These are phyloP conservation scores for Himantopus leucocephalus DNA, from an alignment of 2,113 vertebrate genomes.

Conservation along the genomic window DNA sequence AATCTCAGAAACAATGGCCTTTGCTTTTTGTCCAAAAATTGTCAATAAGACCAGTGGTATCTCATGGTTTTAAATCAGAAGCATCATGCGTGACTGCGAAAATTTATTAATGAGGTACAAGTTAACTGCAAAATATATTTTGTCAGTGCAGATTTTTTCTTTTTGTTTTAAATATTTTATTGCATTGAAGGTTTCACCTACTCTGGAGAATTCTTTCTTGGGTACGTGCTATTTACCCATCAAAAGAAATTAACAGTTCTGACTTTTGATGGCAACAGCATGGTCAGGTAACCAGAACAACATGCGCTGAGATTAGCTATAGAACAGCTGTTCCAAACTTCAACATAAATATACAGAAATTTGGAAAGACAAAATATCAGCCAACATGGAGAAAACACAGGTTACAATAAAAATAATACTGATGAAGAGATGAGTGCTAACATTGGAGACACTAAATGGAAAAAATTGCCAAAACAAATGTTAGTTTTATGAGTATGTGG, in stretches of 20 bases:
- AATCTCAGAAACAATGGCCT: not conserved
- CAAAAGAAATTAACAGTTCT: not conserved
- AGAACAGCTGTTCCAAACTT: not conserved
- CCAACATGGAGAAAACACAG: not conserved
- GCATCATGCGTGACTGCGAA: not conserved
- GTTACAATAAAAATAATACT: not conserved
- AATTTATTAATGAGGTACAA: not conserved
- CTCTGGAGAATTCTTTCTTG: not conserved
- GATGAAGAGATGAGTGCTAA: not conserved
- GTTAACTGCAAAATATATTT: not conserved
- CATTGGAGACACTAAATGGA: not conserved
- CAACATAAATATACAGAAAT: not conserved
- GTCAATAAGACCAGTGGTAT: not conserved
- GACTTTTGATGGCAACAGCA: not conserved
- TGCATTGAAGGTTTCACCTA: not conserved
- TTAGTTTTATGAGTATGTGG: not conserved
- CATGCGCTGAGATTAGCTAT: not conserved
- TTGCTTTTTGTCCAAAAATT: not conserved
- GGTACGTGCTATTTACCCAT: not conserved
- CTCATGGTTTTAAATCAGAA: not conserved
- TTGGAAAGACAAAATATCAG: not conserved
- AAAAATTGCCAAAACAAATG: not conserved
- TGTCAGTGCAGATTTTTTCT: not conserved
- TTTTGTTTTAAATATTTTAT: not conserved
- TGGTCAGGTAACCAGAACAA: not conserved